These are phyloP conservation scores for Ceyx erithaca DNA, from an alignment of 2,797 vertebrate species.

Conservation along the genomic window DNA sequence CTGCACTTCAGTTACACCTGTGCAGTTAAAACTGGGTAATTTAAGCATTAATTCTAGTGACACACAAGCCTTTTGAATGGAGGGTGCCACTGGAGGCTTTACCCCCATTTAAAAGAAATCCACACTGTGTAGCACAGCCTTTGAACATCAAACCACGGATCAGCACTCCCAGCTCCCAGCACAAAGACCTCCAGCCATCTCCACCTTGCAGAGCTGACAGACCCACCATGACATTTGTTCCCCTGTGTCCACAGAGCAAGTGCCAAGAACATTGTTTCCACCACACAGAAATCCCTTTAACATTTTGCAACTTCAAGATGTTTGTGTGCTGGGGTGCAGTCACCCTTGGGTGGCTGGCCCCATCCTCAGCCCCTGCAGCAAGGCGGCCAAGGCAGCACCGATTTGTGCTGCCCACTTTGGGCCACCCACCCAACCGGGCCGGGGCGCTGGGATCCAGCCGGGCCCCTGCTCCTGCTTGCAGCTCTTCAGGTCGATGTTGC, in stretches of 20 bases:
- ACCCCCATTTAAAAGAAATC: neutral
- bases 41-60: neutral
- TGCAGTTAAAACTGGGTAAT: neutral
- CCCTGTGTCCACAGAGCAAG: neutral
- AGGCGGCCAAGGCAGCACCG: neutral
- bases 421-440: neutral
- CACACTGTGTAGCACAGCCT: neutral
- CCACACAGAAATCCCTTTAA: neutral
- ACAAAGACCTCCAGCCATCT: neutral
- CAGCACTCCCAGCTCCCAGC: neutral
- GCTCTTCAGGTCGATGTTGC: conserved; percentile 54
- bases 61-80: neutral
- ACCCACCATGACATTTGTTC: neutral
- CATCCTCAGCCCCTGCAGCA: neutral
- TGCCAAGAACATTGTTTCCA: neutral
- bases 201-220: neutral
- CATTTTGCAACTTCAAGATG: neutral
- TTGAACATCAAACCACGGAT: fast-evolving
- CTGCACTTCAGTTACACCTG: fast-evolving
- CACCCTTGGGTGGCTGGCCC: neutral
- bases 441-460: neutral
- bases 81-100: neutral
- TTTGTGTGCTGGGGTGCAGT: neutral
- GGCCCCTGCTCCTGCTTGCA: neutral
- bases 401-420: neutral